Base-by-base conservation (phyloP, 2,113 vertebrate genomes). In the Butastur rufipennis region DNA sequence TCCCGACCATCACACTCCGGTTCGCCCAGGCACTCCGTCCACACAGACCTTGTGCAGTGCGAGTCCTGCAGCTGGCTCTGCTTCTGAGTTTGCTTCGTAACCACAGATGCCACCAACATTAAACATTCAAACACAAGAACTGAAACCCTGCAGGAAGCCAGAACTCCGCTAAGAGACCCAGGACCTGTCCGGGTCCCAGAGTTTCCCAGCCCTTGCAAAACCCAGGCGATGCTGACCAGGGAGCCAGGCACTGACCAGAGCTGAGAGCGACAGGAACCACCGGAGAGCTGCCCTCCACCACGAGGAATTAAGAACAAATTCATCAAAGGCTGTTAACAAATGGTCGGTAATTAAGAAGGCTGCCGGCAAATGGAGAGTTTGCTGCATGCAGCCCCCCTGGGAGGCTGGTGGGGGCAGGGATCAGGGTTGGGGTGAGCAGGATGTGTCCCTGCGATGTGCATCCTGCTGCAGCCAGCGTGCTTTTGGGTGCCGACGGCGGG, bases 11-110 rank as follows among this genome's bases (percentile, higher is more conserved):
- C 9, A 27, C 29, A 2, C 32, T 25, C 18, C 3, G 5, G 3
- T 13, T 65, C 4, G 9, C n/a, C 25, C 16, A 10, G 29, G 16
- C 4, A 5, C 29, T 58, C 47, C 8, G 4, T 32, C 56, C 45
- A 2, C 63, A 43, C 0, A 0, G 79, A 38, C 9, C 22, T 20
- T 5, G 43, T 25, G n/a, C 52, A 6, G 6, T 1, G 1, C 2
- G 0, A 14, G 9, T 70, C 29, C 55, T 21, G 5, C 58, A 7
- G 32, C 58, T 4, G 0, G 4, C 40, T 71, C 77, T 55, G 40
- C 56, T 42, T 20, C 67, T 50, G 45, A 31, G 26, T 38, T 87
- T 47, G 22, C 52, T 58, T 40, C 68, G 4, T 13, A 66, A 13
- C 58, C n/a, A 18, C 1, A 2, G 13, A 2, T 70, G 61, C 65